These are phyloP conservation scores for Watsonalla cultraria DNA, from an alignment of 2,888 invertebrate species.

Conservation along the genomic window DNA sequence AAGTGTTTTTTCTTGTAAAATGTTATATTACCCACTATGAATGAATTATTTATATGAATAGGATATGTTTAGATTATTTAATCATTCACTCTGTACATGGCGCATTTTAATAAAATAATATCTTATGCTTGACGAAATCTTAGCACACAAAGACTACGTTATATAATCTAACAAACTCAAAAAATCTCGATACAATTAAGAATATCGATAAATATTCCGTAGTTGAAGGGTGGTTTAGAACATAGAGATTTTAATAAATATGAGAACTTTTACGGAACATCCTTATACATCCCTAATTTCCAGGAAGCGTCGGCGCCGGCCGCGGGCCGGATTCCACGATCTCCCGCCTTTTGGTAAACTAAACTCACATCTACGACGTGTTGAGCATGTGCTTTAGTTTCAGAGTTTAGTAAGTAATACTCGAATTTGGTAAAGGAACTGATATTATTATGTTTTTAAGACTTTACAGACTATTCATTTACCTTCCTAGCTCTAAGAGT, in stretches of 20 bases:
- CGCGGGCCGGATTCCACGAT: constrained; percentile 72
- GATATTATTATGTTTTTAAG: constrained; percentile 5
- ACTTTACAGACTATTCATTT: background rate
- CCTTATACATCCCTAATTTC: constrained; percentile 66
- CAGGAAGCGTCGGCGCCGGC: constrained; percentile 73
- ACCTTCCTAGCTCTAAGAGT: too few relatives aligned
- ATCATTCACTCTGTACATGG: too few relatives aligned
- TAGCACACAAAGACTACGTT: too few relatives aligned
- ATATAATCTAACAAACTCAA: too few relatives aligned
- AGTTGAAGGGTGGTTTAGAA: too few relatives aligned
- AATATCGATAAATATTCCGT: too few relatives aligned
- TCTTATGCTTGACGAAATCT: too few relatives aligned
- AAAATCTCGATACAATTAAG: too few relatives aligned
- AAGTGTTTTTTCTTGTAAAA: background rate
- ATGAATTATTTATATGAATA: background rate
- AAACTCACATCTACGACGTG: constrained; percentile 13
- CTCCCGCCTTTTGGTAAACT: constrained; percentile 56
- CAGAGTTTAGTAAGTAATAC: constrained; percentile 6
- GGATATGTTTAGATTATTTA: constrained; percentile 1
- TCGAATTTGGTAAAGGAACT: too few relatives aligned
- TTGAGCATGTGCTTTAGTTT: constrained; percentile 7
- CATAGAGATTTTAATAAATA: too few relatives aligned
- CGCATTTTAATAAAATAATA: too few relatives aligned
- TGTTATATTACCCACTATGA: background rate
- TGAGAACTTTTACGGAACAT: constrained; percentile 18